phyloP scores from a whole-genome alignment of 2,797 vertebrate species.

The Acanthurus lineatus region DNA sequence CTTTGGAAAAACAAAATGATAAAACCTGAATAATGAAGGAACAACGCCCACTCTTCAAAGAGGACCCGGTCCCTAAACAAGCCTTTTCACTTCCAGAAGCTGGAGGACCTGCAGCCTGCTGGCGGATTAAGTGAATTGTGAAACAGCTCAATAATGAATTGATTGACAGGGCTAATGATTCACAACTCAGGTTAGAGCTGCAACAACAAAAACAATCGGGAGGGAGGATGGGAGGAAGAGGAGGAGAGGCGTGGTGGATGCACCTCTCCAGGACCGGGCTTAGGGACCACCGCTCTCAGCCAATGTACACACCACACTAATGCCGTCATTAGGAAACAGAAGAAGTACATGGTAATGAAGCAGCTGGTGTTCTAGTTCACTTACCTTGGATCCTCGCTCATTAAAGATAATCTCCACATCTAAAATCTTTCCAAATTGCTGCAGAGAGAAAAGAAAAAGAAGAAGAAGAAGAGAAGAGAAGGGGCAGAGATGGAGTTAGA shows the following conservation, averaged over 20 bases:
- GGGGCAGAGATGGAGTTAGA: conserved; percentile 77
- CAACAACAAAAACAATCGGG: conserved; percentile 71
- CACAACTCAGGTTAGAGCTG: conserved; percentile 69
- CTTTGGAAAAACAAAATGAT: conserved; percentile 28
- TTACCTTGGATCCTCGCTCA: conserved; percentile 98
- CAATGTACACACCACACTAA: conserved; percentile 78
- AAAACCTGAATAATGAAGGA: conserved; percentile 43
- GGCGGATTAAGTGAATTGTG: conserved; percentile 73
- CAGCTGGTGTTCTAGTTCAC: conserved; percentile 84
- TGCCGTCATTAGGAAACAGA: conserved; percentile 79
- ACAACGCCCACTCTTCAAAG: conserved; percentile 43
- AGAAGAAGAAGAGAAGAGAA: conserved; percentile 51
- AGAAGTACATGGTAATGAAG: conserved; percentile 77
- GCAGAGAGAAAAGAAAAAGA: conserved; percentile 85
- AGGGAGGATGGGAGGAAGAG: conserved; percentile 21
- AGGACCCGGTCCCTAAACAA: conserved; percentile 49
- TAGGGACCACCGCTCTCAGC: conserved; percentile 72
- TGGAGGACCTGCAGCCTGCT: conserved; percentile 59
- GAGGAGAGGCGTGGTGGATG: conserved; percentile 39
- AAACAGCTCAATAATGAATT: conserved; percentile 80
- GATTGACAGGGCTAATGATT: conserved; percentile 81
- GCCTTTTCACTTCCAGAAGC: conserved; percentile 55
- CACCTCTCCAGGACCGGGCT: conserved; percentile 70
- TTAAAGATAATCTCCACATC: conserved; percentile 99
- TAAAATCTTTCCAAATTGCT: conserved; percentile 99